A percentile compares a stretch with the other conserved stretches of the same genome.
Conservation (phyloP, 2,113 vertebrate species). For the Pterocles orientalis region DNA sequence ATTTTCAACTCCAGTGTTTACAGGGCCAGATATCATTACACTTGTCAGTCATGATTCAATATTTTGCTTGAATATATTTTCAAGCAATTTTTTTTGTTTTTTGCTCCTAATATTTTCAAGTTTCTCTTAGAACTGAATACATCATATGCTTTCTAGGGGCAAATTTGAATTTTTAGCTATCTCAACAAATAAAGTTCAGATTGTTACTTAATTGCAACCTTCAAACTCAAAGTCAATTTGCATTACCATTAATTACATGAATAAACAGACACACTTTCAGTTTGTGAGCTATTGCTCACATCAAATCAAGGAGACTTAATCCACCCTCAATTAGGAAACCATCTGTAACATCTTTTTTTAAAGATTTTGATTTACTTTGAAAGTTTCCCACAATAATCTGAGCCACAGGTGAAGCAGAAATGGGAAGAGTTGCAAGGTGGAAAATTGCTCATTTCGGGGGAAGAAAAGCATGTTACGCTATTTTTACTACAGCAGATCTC, state of each 20-base stretch:
- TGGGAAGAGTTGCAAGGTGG: fast-evolving
- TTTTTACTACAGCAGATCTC: neutral
- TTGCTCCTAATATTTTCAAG: too few species aligned
- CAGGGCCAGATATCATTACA: neutral
- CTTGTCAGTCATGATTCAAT: neutral
- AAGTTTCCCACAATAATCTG: neutral
- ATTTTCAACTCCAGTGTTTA: neutral
- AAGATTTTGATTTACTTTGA: neutral
- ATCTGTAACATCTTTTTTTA: neutral
- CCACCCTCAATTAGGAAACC: neutral
- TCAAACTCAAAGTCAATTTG: conserved; percentile 24
- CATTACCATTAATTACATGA: conserved; percentile 12
- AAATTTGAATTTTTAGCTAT: conserved; percentile 22
- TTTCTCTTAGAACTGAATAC: neutral
- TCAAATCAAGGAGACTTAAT: conserved; percentile 17
- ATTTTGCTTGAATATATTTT: neutral
- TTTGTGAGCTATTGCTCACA: conserved; percentile 4
- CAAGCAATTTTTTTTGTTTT: neutral
- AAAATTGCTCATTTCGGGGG: neutral
- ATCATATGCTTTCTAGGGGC: neutral
- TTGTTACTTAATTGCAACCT: conserved; percentile 22
- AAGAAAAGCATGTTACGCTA: neutral
- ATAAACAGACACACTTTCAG: neutral
- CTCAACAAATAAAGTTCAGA: conserved; percentile 1
- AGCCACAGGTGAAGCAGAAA: neutral